Percentiles rank a stretch among this genome's conserved stretches.
phyloP scores from a whole-genome alignment of 2,888 invertebrate genomes.

The Amorpha juglandis region DNA sequence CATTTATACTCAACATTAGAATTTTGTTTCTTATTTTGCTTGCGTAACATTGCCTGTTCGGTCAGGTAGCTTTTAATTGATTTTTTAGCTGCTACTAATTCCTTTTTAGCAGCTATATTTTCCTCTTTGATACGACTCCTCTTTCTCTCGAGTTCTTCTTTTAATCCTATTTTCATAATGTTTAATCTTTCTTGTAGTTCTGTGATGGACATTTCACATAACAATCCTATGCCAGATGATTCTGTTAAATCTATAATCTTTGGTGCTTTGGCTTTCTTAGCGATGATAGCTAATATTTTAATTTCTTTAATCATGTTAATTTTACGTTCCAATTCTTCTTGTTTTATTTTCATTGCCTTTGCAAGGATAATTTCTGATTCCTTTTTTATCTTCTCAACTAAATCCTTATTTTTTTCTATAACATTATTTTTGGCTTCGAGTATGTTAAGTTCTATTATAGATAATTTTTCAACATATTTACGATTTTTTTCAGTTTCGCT shows the following conservation, averaged over 20 bases:
- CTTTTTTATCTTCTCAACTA: conserved; percentile 60
- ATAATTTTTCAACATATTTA: conserved; percentile 71
- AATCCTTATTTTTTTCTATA: conserved; percentile 59
- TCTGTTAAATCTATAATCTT: conserved; percentile 85
- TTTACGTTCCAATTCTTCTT: conserved; percentile 77
- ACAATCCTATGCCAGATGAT: conserved; percentile 82
- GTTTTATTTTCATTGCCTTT: conserved; percentile 71
- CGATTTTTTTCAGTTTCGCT: conserved; percentile 77
- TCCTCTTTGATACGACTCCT: conserved; percentile 69
- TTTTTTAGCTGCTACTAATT: conserved; percentile 75
- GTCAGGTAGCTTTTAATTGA: conserved; percentile 66
- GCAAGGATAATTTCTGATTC: conserved; percentile 60
- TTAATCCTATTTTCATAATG: conserved; percentile 75
- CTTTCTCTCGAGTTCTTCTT: conserved; percentile 81
- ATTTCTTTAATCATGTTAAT: conserved; percentile 81
- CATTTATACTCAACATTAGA: conserved; percentile 40
- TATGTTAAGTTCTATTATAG: conserved; percentile 60
- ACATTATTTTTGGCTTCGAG: conserved; percentile 60
- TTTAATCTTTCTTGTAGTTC: conserved; percentile 84
- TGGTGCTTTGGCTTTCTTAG: conserved; percentile 76
- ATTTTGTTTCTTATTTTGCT: conserved; percentile 57
- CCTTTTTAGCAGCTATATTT: conserved; percentile 71
- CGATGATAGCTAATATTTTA: conserved; percentile 74
- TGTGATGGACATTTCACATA: conserved; percentile 87
- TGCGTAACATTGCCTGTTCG: conserved; percentile 58